phyloP scores from a whole-genome alignment of 2,797 vertebrate genomes.

The Gila robusta region DNA sequence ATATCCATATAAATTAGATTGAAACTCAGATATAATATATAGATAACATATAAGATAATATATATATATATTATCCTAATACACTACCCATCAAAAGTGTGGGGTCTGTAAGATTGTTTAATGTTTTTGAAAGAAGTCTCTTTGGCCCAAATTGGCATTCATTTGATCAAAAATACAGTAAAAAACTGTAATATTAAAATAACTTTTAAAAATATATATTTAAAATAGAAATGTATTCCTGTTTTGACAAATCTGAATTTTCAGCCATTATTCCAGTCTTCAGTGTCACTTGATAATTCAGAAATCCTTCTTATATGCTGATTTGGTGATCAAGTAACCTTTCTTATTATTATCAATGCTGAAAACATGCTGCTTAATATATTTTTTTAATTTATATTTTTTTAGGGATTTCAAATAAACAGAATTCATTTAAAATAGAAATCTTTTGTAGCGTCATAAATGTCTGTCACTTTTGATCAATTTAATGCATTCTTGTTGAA shows the following conservation, averaged over 20 bases:
- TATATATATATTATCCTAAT: background rate
- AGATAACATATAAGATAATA: background rate
- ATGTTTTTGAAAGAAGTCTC: background rate
- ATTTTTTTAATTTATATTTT: too few species aligned
- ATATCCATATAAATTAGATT: slow-evolving; percentile 17
- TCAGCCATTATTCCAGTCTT: slow-evolving; percentile 2
- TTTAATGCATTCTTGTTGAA: background rate
- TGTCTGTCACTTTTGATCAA: background rate
- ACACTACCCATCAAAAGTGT: background rate
- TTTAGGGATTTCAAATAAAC: background rate
- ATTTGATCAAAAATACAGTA: background rate
- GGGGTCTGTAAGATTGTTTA: background rate
- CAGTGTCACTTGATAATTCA: background rate
- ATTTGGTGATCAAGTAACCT: background rate
- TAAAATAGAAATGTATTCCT: background rate
- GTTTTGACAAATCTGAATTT: background rate
- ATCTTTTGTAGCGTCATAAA: background rate
- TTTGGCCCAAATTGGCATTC: background rate
- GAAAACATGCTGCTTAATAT: background rate
- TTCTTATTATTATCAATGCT: background rate
- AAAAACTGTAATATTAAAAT: background rate
- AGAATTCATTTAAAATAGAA: background rate
- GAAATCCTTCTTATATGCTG: background rate
- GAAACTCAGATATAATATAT: background rate
- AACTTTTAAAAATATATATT: too few species aligned